Evolutionary conservation across 2,113 vertebrate species (phyloP).

Genomic region (Antennarius striatus): DNA sequence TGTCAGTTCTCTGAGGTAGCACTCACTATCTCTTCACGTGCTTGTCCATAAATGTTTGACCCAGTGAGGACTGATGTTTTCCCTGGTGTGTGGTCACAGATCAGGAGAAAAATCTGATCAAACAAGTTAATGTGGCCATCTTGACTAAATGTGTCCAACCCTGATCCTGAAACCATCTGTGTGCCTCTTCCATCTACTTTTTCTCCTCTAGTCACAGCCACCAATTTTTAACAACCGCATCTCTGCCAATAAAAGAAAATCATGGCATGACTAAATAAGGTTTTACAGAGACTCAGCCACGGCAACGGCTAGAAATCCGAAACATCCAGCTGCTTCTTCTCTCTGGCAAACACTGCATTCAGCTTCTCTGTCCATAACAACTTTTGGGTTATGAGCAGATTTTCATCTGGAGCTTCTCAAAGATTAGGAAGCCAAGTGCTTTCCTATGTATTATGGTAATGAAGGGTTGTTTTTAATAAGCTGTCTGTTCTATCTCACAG

Average conservation of each 20-base stretch:
- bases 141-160: slow-evolving; percentile 27
- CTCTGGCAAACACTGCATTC: slow-evolving; percentile 25
- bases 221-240: slow-evolving; percentile 52
- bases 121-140: slow-evolving; percentile 5
- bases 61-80: slow-evolving; percentile 32
- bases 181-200: slow-evolving; percentile 33
- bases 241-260: slow-evolving; percentile 51
- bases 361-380: slow-evolving; percentile 34
- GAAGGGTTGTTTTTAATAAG: slow-evolving; percentile 76
- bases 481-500: slow-evolving; percentile 54
- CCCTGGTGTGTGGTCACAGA: slow-evolving; percentile 23
- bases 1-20: slow-evolving; percentile 39
- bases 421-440: slow-evolving; percentile 76
- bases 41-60: slow-evolving; percentile 36
- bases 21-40: slow-evolving; percentile 27
- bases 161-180: slow-evolving; percentile 47
- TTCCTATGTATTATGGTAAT: slow-evolving; percentile 75
- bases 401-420: slow-evolving; percentile 61
- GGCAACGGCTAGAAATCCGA: slow-evolving; percentile 34
- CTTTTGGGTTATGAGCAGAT: slow-evolving; percentile 55
- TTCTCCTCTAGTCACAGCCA: slow-evolving; percentile 18
- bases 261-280: slow-evolving; percentile 54
- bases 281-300: slow-evolving; percentile 59
- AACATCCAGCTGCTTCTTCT: slow-evolving; percentile 8
- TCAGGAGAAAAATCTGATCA: background rate